Evolutionary conservation across 2,888 invertebrate genomes (phyloP).

Genomic region (Drosophila neotestacea): DNA sequence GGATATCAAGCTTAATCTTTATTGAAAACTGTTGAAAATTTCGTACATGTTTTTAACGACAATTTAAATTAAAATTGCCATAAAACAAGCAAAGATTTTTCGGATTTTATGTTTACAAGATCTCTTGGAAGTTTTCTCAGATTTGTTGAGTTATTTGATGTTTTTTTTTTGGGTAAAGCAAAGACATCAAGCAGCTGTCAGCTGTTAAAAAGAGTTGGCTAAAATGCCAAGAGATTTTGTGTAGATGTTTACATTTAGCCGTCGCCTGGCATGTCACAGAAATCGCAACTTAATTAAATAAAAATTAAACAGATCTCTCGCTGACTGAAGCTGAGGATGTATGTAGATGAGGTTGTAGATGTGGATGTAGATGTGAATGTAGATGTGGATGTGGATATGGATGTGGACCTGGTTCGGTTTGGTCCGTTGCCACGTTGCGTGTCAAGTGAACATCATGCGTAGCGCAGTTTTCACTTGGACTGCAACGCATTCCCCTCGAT

Average conservation of each 20-base stretch:
- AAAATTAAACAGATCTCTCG: slow-evolving; percentile 78
- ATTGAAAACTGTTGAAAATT: slow-evolving; percentile 44
- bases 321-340: slow-evolving; percentile 35
- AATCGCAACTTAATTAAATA: slow-evolving; percentile 79
- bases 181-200: slow-evolving; percentile 57
- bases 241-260: slow-evolving; percentile 70
- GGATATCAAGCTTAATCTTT: slow-evolving; percentile 5
- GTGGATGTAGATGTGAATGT: slow-evolving; percentile 1
- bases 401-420: slow-evolving; percentile 20
- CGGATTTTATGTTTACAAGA: slow-evolving; percentile 9
- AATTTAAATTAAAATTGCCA: slow-evolving; percentile 49
- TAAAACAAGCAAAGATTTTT: slow-evolving; percentile 28
- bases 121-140: slow-evolving; percentile 11
- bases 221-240: slow-evolving; percentile 48
- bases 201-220: slow-evolving; percentile 32
- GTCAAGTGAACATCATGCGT: slow-evolving; percentile 84
- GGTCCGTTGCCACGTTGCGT: slow-evolving; percentile 74
- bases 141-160: not conserved
- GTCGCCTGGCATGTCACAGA: slow-evolving; percentile 70
- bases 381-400: not conserved
- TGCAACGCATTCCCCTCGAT: slow-evolving; percentile 4
- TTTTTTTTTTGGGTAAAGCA: slow-evolving; percentile 10
- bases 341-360: slow-evolving; percentile 8
- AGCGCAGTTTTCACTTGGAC: slow-evolving; percentile 65
- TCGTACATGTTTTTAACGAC: slow-evolving; percentile 48